Evolutionary conservation across 2,113 vertebrate species (phyloP), one percentile per base, ranked within the genome.

Genomic region (Scomber colias): DNA sequence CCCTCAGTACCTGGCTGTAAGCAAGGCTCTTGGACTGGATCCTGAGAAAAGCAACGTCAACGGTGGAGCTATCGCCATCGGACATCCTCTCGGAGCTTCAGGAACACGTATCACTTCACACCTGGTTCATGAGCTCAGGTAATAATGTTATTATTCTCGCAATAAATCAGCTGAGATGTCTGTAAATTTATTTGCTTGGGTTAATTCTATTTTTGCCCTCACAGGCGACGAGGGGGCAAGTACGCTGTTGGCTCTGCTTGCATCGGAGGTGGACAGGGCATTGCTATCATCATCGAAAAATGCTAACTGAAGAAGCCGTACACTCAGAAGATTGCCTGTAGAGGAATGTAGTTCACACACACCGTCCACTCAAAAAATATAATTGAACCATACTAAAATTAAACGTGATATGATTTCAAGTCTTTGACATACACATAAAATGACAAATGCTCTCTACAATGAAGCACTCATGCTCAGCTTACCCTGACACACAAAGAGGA

Each of bases 221-320:
- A 71, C 86, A 99, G 98, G 92, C 96, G 97, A 11, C 96, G 96
- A 5, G 94, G 97, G 0, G 97, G 96, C 16, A 98, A 96, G 55
- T 99, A 98, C 0, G 98, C 96, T 0, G 92, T 99, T 0, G 98
- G 98, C 1, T 99, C 98, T 0, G 97, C 98, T 44, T 99, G 98
- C 89, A 99, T 99, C 1, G 98, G 98, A 0, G 98, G 98, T 0
- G 98, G 98, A 49, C 98, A 99, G 70, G 98, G 98, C 3, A 98
- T 99, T 2, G 97, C 98, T 0, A 12, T 99, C 66, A 63, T 99
- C 86, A 84, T 99, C 5, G 94, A 99, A 92, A 98, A 93, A 64
- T 91, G 84, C 85, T 48, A 92, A 95, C 27, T 95, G 87, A 96
- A 57, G 48, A 85, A 70, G n/a, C 31, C 40, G 44, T 48, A 12